Evolutionary conservation across 2,888 invertebrate species (phyloP).

Genomic region (Agriopis leucophaearia): DNA sequence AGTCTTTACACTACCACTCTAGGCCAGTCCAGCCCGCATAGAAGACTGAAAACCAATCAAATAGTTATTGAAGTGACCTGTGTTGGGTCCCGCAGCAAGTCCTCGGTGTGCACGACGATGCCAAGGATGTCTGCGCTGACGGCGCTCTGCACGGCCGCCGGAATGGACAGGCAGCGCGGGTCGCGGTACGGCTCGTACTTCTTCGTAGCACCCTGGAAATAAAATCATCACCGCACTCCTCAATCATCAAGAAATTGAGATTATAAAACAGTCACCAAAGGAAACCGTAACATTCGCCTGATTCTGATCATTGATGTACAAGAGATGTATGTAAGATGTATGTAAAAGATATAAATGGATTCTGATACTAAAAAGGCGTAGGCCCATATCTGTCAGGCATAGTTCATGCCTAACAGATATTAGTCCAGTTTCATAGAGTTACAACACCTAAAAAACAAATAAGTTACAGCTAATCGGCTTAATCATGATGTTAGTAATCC

Average conservation of each 20-base stretch:
- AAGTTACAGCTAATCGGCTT: not conserved
- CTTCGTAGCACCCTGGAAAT: constrained; percentile 66
- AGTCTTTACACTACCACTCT: no score
- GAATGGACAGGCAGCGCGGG: constrained; percentile 92
- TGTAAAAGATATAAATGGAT: no score
- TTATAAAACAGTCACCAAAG: no score
- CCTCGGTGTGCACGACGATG: constrained; percentile 97
- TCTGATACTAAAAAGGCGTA: no score
- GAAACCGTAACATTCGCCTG: not conserved
- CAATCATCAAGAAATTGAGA: not conserved
- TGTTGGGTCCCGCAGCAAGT: constrained; percentile 93
- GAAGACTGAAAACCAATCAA: not conserved
- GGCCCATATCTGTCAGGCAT: no score
- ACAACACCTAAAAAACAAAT: no score
- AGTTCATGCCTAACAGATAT: no score
- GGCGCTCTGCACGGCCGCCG: constrained; percentile 94
- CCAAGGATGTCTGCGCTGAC: constrained; percentile 94
- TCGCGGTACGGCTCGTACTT: constrained; percentile 94
- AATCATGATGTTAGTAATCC: not conserved
- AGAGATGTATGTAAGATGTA: no score
- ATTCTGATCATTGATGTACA: no score
- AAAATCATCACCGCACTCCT: not conserved
- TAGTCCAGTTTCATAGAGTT: no score
- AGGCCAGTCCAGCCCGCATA: no score
- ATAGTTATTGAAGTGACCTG: constrained; percentile 83